Percentiles rank a stretch among this genome's conserved stretches.
Conservation (phyloP, 2,113 vertebrate genomes). For the Lutjanus erythropterus region DNA sequence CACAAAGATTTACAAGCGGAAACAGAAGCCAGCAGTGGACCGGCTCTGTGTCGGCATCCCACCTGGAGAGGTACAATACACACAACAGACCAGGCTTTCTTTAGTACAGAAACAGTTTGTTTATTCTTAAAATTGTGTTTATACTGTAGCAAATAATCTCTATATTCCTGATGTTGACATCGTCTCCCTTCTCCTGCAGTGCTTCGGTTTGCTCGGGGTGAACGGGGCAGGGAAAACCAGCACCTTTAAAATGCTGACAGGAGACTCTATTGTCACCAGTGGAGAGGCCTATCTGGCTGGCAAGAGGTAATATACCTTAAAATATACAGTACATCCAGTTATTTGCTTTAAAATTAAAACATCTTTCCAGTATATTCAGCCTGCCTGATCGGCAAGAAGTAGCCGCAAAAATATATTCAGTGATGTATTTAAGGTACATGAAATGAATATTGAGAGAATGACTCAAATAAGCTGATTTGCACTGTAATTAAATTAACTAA, state of each 20-base stretch:
- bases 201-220: slow-evolving; percentile 97
- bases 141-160: background rate
- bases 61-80: slow-evolving; percentile 91
- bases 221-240: slow-evolving; percentile 98
- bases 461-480: background rate
- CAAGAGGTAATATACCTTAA: slow-evolving; percentile 87
- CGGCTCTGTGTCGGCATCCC: slow-evolving; percentile 97
- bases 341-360: background rate
- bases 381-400: background rate
- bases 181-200: slow-evolving; percentile 82
- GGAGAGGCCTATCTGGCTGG: slow-evolving; percentile 95
- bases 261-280: slow-evolving; percentile 93
- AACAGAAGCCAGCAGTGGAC: slow-evolving; percentile 97
- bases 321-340: background rate
- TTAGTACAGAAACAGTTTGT: background rate
- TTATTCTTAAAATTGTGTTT: no score
- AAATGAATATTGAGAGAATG: background rate
- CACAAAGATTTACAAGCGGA: slow-evolving; percentile 97
- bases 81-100: background rate
- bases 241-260: slow-evolving; percentile 98
- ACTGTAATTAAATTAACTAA: background rate
- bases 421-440: background rate
- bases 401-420: background rate
- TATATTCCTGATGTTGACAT: background rate
- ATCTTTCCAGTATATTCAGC: background rate